A percentile compares a stretch with the other conserved stretches of the same genome.
Conservation (phyloP, 2,113 vertebrate species). For the Gila orcuttii region DNA sequence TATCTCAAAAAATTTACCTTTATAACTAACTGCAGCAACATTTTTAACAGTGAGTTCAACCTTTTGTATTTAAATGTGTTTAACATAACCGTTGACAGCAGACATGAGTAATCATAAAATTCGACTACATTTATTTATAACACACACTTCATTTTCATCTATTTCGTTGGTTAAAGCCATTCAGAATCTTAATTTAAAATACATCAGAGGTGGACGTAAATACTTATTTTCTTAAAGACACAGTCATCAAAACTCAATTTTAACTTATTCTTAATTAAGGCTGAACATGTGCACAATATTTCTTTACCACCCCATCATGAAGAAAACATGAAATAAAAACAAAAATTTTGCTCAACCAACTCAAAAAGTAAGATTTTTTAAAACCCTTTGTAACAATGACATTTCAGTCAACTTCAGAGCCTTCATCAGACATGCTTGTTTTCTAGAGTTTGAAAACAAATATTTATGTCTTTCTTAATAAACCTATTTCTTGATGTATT, state of each 20-base stretch:
- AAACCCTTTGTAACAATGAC: neutral
- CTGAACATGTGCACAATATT: conserved; percentile 12
- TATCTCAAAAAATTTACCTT: too few species aligned
- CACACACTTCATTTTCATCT: neutral
- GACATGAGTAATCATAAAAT: neutral
- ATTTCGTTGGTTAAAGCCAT: neutral
- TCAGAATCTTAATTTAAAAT: neutral
- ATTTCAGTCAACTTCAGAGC: neutral
- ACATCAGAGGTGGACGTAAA: neutral
- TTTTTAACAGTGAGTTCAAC: neutral
- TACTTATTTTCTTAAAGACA: neutral
- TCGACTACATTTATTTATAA: neutral
- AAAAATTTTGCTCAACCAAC: neutral
- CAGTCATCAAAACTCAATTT: neutral
- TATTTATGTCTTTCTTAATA: neutral
- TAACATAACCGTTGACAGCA: neutral
- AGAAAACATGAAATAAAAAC: neutral
- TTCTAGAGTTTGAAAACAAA: neutral
- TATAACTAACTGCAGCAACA: too few species aligned
- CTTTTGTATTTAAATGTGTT: neutral
- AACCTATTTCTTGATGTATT: neutral
- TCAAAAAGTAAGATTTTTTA: too few species aligned
- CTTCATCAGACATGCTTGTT: too few species aligned
- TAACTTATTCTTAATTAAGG: conserved; percentile 27
- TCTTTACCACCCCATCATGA: neutral